Evolutionary conservation across 2,113 vertebrate genomes (phyloP).

Genomic region (Sinocyclocheilus rhinocerous): DNA sequence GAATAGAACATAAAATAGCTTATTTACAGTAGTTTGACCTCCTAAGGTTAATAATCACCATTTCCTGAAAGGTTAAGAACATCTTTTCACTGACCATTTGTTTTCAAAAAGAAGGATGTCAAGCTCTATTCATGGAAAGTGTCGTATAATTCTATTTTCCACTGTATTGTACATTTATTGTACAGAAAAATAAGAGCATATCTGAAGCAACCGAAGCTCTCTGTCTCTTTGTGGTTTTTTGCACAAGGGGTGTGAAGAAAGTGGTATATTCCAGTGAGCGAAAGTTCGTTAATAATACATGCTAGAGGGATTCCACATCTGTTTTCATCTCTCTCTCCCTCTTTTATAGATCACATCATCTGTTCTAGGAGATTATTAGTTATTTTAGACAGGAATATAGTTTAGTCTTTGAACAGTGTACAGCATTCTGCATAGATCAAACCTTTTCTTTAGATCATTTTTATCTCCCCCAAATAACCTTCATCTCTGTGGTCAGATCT

Average conservation of each 20-base stretch:
- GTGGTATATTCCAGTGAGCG: background rate
- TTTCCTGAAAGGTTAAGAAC: background rate
- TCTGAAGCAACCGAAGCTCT: background rate
- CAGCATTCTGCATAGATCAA: background rate
- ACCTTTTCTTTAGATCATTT: background rate
- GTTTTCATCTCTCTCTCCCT: background rate
- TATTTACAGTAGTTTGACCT: background rate
- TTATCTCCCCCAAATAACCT: background rate
- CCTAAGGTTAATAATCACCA: background rate
- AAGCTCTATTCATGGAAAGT: background rate
- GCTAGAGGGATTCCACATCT: conserved; percentile 33
- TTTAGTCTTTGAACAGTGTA: background rate
- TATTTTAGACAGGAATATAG: background rate
- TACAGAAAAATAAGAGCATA: background rate
- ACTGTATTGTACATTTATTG: background rate
- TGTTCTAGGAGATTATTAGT: background rate
- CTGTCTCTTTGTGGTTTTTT: background rate
- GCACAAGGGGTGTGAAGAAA: background rate
- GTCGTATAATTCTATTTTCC: background rate
- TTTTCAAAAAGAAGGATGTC: background rate
- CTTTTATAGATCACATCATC: background rate
- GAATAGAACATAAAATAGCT: background rate
- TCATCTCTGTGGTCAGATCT: background rate
- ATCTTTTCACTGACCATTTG: background rate
- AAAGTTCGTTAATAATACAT: conserved; percentile 46